Base-by-base conservation (phyloP, 1,140 invertebrate species). In the Helicoverpa armigera region DNA sequence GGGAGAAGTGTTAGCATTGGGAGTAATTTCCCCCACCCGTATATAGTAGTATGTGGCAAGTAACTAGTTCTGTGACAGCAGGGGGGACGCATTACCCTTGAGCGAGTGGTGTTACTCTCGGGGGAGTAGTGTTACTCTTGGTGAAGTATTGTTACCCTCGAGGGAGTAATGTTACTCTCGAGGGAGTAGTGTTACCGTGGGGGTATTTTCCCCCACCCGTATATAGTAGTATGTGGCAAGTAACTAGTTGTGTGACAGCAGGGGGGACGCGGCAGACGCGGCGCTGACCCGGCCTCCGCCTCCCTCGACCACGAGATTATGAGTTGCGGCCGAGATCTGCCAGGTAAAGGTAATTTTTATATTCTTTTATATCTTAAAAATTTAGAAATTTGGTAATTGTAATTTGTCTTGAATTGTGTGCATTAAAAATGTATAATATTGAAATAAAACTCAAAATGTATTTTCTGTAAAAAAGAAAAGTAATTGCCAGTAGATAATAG, bases 291-390 rank as follows among this genome's bases (percentile, higher is more conserved):
- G n/a, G 91, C 90, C 61, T 94, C 92, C 69, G 88, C 92, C 35
- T 91, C 89, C 51, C 93, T 94, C 81, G 93, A 94, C 89, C 92
- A 93, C 88, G 93, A 94, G 89, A 93, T 93, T 84, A 93, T 94
- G 92, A 92, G 90, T 83, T 94, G 92, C 86, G 89, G 90, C 16
- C 85, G 92, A 4, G 92, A 93, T 70, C 73, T 93, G 74, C 91
- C 91, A 43, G 92, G 92, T 94, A 18, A 87, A 63, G n/a, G n/a
- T n/a, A n/a, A 5, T 63, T 13, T 35, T 23, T 63, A 29, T n/a
- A 9, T 11, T 4, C 5, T 18, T 14, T 7, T 18, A 2, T 14
- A 14, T 54, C 0, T n/a, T 54, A 18, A 11, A 48, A 1, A 51
- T 51, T 53, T 3, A 5, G 4, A 31, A 31, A n/a, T n/a, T n/a